A percentile compares a stretch with the other conserved stretches of the same genome.
phyloP scores from a whole-genome alignment of 1,140 invertebrate genomes.

The Brachionus calyciflorus region DNA sequence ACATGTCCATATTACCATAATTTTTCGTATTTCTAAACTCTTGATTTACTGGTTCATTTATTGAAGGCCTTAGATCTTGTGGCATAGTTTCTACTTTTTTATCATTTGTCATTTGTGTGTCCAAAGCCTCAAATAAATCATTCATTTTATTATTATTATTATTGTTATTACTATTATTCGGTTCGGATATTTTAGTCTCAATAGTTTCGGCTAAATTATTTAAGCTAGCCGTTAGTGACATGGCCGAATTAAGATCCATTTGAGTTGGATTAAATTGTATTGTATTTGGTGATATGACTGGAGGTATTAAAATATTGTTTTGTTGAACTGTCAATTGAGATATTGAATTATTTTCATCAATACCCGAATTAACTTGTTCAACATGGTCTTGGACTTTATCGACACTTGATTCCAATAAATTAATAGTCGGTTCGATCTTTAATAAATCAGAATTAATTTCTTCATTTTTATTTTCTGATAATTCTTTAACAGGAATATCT shows the following conservation, averaged over 20 bases:
- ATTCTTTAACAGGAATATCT: no score
- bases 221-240: slow-evolving; percentile 26
- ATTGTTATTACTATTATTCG: no score
- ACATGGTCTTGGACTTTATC: not conserved
- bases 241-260: slow-evolving; percentile 32
- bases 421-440: slow-evolving; percentile 1
- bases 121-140: no score
- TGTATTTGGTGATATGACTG: not conserved
- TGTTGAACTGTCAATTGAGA: not conserved
- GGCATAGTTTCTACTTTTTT: not conserved
- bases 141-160: no score
- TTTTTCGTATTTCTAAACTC: not conserved
- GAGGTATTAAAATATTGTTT: not conserved
- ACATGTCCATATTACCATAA: slow-evolving; percentile 18
- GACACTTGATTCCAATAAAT: not conserved
- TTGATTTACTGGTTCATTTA: not conserved
- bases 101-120: not conserved
- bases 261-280: slow-evolving; percentile 16
- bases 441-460: not conserved
- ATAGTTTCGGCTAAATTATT: not conserved
- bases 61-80: not conserved
- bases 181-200: not conserved
- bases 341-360: not conserved
- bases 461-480: not conserved
- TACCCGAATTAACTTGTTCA: not conserved